A percentile compares a stretch with the other conserved stretches of the same genome.
These are phyloP conservation scores for Poecilus cupreus DNA, from an alignment of 2,888 invertebrate genomes.

Conservation along the genomic window DNA sequence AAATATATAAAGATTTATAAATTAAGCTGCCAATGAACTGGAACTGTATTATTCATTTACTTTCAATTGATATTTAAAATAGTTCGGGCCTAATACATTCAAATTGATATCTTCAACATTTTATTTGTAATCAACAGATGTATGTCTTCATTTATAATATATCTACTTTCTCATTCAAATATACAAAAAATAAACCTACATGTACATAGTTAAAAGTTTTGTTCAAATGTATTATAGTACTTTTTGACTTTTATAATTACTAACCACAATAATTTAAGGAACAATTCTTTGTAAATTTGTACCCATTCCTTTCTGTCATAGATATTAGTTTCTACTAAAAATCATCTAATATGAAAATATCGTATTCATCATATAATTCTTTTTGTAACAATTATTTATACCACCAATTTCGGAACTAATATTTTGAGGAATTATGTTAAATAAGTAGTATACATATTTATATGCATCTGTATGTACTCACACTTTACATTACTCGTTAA, in stretches of 20 bases:
- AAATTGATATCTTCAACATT: slow-evolving; percentile 3
- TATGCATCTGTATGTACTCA: slow-evolving; percentile 59
- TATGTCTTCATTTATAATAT: not conserved
- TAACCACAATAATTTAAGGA: slow-evolving; percentile 39
- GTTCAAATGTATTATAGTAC: slow-evolving; percentile 36
- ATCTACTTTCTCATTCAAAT: slow-evolving; percentile 9
- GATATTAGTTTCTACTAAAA: slow-evolving; percentile 27
- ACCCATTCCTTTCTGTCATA: slow-evolving; percentile 45
- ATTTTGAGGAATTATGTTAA: slow-evolving; percentile 38
- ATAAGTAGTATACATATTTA: slow-evolving; percentile 58
- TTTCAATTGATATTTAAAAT: slow-evolving; percentile 22
- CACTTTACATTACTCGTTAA: slow-evolving; percentile 59
- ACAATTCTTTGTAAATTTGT: slow-evolving; percentile 45
- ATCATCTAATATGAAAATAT: slow-evolving; percentile 20
- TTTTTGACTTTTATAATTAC: slow-evolving; percentile 42
- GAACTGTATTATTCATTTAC: slow-evolving; percentile 47
- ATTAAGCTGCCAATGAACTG: slow-evolving; percentile 58
- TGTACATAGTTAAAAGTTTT: slow-evolving; percentile 40
- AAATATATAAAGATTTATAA: slow-evolving; percentile 57
- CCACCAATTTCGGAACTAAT: slow-evolving; percentile 3
- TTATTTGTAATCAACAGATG: slow-evolving; percentile 8
- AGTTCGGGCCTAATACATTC: slow-evolving; percentile 32
- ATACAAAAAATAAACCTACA: slow-evolving; percentile 12
- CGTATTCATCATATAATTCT: slow-evolving; percentile 11
- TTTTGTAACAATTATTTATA: slow-evolving; percentile 29